These are phyloP conservation scores for Caenorhabditis japonica DNA, from an alignment of 2,888 invertebrate species.

Conservation along the genomic window DNA sequence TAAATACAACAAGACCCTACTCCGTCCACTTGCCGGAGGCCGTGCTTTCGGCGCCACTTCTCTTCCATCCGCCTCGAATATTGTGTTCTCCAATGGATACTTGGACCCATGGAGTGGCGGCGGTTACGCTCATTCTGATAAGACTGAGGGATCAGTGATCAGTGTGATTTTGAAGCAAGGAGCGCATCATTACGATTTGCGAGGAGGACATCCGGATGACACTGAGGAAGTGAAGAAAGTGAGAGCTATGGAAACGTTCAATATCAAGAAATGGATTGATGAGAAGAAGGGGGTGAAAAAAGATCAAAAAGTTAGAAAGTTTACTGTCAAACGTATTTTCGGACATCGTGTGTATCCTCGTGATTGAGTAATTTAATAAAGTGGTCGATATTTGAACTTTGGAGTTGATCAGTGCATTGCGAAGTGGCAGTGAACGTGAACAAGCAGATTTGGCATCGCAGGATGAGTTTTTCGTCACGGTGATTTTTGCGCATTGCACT, in stretches of 20 bases:
- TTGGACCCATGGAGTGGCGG: slow-evolving; percentile 80
- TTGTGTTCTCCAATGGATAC: slow-evolving; percentile 81
- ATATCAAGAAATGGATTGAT: slow-evolving; percentile 68
- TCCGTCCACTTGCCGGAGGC: slow-evolving; percentile 79
- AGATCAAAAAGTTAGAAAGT: too few relatives aligned
- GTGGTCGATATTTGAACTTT: too few relatives aligned
- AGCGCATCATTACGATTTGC: slow-evolving; percentile 80
- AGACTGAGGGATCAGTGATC: slow-evolving; percentile 70
- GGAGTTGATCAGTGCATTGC: too few relatives aligned
- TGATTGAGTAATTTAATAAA: too few relatives aligned
- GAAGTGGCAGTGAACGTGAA: too few relatives aligned
- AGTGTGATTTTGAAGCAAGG: slow-evolving; percentile 78
- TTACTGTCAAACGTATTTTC: too few relatives aligned
- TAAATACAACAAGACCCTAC: slow-evolving; percentile 81
- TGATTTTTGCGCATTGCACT: too few relatives aligned
- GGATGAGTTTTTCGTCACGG: too few relatives aligned
- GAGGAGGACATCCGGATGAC: slow-evolving; percentile 78
- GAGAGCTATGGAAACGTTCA: slow-evolving; percentile 63
- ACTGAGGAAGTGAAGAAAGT: slow-evolving; percentile 72
- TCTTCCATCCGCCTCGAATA: slow-evolving; percentile 82
- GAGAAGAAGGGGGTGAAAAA: too few relatives aligned
- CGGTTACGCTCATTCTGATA: slow-evolving; percentile 72
- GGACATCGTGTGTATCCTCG: too few relatives aligned
- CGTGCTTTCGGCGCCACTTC: slow-evolving; percentile 84
- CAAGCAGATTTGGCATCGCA: too few relatives aligned